phyloP scores from a whole-genome alignment of 2,797 vertebrate genomes.

The Decapterus maruadsi region DNA sequence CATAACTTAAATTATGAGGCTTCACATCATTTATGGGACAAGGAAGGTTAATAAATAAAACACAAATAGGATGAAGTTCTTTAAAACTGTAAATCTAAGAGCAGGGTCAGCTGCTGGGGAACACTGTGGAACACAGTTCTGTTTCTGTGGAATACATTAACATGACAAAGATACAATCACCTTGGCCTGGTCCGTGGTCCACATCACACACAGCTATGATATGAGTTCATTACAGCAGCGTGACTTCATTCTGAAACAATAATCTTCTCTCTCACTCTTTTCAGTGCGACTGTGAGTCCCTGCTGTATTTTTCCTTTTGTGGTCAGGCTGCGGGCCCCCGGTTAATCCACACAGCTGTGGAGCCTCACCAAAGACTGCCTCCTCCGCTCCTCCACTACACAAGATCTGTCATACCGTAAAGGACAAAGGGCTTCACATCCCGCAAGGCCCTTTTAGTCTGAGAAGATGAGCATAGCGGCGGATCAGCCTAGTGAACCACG shows the following conservation, averaged over 20 bases:
- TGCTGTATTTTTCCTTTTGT: conserved; percentile 68
- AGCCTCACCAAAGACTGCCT: conserved; percentile 36
- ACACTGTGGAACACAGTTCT: background rate
- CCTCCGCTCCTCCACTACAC: conserved; percentile 14
- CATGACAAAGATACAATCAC: background rate
- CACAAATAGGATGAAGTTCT: background rate
- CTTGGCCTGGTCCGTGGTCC: no score
- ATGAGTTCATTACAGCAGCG: conserved; percentile 18
- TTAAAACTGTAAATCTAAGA: background rate
- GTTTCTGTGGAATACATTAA: background rate
- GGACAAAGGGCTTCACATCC: conserved; percentile 10
- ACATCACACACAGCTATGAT: background rate
- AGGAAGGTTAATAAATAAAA: background rate
- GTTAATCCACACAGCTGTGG: conserved; percentile 61
- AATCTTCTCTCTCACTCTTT: conserved; percentile 34
- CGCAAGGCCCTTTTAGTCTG: conserved; percentile 3
- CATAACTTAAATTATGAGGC: background rate
- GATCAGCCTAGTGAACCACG: background rate
- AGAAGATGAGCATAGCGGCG: background rate
- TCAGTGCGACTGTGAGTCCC: conserved; percentile 3
- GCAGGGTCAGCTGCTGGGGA: background rate
- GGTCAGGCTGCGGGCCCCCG: conserved; percentile 50
- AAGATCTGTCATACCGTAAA: conserved; percentile 17
- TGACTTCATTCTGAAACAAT: conserved; percentile 6
- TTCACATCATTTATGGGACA: background rate